phyloP scores from a whole-genome alignment of 2,797 vertebrate genomes.

The Lagocephalus sceleratus region DNA sequence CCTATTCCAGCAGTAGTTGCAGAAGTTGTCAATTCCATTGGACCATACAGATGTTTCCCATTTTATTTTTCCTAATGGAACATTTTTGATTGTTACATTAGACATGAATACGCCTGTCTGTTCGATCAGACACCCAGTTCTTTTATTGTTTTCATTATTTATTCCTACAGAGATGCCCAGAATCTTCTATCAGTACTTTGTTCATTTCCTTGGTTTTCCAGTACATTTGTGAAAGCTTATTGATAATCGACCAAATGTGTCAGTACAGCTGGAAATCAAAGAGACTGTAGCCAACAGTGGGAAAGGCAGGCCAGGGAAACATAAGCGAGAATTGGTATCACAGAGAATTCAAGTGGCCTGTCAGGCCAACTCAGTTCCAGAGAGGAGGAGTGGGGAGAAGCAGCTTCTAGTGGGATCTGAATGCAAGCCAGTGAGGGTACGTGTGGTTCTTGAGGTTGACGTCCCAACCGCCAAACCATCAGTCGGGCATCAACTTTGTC shows the following conservation, averaged over 20 bases:
- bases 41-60: conserved; percentile 44
- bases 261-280: too few relatives aligned
- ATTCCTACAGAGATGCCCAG: too few relatives aligned
- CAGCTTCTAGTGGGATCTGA: conserved; percentile 36
- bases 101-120: conserved; percentile 9
- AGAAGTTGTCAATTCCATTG: neutral
- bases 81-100: conserved; percentile 32
- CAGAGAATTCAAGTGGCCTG: neutral
- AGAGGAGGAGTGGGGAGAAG: conserved; percentile 25
- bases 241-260: too few relatives aligned
- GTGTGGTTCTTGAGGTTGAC: conserved; percentile 52
- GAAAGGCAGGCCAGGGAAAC: too few relatives aligned
- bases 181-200: too few relatives aligned
- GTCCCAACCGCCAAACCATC: conserved; percentile 49
- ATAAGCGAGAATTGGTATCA: neutral
- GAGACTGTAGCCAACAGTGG: too few relatives aligned
- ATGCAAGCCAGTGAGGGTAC: conserved; percentile 28
- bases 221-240: too few relatives aligned
- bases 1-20: neutral
- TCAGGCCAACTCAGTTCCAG: conserved; percentile 18
- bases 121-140: too few relatives aligned
- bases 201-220: too few relatives aligned
- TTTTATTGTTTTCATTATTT: too few relatives aligned
- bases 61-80: conserved; percentile 50
- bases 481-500: conserved; percentile 47